Percentiles rank a stretch among this genome's conserved stretches.
phyloP scores from a whole-genome alignment of 2,888 invertebrate species.

The Norana najaformis region DNA sequence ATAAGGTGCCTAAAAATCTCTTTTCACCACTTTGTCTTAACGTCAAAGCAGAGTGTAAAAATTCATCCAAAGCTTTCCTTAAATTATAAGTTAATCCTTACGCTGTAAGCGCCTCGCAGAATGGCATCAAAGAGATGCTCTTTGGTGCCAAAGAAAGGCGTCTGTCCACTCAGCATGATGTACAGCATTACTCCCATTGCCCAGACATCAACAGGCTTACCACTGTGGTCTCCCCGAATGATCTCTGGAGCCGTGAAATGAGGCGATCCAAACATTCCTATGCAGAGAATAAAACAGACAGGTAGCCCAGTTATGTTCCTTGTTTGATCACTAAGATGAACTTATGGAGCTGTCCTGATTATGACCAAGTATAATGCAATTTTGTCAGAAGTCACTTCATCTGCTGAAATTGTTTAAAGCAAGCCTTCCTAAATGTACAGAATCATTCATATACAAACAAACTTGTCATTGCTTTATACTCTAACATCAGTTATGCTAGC shows the following conservation, averaged over 20 bases:
- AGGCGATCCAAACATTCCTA: slow-evolving; percentile 90
- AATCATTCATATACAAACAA: neutral
- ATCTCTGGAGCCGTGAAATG: slow-evolving; percentile 99
- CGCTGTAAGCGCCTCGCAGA: slow-evolving; percentile 58
- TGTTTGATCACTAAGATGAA: neutral
- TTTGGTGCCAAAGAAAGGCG: slow-evolving; percentile 93
- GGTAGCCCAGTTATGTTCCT: neutral
- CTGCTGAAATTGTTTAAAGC: neutral
- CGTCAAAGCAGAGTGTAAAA: neutral
- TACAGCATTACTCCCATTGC: slow-evolving; percentile 92
- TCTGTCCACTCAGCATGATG: slow-evolving; percentile 86
- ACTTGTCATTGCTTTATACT: neutral
- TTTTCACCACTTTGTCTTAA: neutral
- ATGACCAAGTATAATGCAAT: neutral
- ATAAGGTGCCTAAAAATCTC: neutral
- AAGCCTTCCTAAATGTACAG: neutral
- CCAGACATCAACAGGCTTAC: slow-evolving; percentile 95
- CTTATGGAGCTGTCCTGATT: neutral
- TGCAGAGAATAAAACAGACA: neutral
- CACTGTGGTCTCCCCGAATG: slow-evolving; percentile 78
- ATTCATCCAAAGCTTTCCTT: neutral
- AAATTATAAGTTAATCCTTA: slow-evolving; percentile 28
- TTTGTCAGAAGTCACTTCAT: neutral
- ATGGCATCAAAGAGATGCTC: slow-evolving; percentile 90
- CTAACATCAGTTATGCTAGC: neutral